phyloP scores from a whole-genome alignment of 2,113 vertebrate genomes.

The Tonatia bakeri region DNA sequence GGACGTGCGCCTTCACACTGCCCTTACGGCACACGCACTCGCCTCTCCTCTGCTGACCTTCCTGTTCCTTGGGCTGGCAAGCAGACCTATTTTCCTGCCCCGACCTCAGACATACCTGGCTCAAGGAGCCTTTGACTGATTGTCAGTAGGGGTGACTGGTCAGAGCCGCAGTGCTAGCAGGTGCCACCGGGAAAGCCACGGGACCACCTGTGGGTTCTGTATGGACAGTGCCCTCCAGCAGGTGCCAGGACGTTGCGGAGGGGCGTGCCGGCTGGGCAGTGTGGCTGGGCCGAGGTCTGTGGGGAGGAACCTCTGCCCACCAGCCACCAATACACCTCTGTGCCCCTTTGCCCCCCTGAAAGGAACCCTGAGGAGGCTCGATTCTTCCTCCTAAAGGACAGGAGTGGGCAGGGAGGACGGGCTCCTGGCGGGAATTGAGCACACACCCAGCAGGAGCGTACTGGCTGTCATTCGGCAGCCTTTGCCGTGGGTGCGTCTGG shows the following conservation, averaged over 20 bases:
- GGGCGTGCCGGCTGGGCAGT: background rate
- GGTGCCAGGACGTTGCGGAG: accelerated
- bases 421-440: accelerated
- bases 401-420: background rate
- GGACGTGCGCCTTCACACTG: accelerated
- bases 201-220: no score
- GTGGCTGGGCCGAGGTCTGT: background rate
- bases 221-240: no score
- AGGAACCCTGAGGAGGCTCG: background rate
- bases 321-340: background rate
- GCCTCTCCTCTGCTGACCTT: background rate
- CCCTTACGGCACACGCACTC: accelerated
- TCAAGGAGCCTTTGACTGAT: background rate
- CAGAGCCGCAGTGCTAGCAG: accelerated
- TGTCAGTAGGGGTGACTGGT: background rate
- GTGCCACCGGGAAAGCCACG: background rate
- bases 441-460: accelerated
- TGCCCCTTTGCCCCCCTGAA: background rate
- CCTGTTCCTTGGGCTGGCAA: background rate
- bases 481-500: background rate
- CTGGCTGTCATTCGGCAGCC: background rate
- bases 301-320: background rate
- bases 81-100: background rate
- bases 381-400: background rate
- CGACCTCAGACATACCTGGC: background rate